Evolutionary conservation across 92 coral and sea anemone genomes (phyloP).

Genomic region (Meandrina meandrites): DNA sequence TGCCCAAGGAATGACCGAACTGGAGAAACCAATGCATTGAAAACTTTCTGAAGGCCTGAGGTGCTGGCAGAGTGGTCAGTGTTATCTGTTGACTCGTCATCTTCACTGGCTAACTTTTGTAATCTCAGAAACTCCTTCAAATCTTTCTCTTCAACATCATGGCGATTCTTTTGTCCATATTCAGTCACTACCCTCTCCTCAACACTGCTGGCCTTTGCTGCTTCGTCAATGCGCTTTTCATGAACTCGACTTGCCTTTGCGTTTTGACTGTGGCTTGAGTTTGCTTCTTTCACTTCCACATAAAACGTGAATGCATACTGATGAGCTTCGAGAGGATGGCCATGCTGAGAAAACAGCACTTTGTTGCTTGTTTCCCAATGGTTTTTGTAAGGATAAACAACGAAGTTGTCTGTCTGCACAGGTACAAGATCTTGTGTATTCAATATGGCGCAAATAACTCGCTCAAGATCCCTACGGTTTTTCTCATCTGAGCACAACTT

Average conservation of each 20-base stretch:
- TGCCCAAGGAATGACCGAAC: conserved; percentile 35
- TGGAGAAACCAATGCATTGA: conserved; percentile 42
- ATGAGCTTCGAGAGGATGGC: conserved; percentile 56
- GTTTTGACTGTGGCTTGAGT: background rate
- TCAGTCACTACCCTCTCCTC: conserved; percentile 57
- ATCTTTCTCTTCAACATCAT: conserved; percentile 73
- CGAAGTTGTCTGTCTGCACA: conserved; percentile 70
- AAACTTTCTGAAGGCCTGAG: conserved; percentile 37
- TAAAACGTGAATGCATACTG: conserved; percentile 62
- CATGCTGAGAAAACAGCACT: conserved; percentile 60
- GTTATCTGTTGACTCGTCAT: conserved; percentile 25
- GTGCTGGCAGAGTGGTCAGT: conserved; percentile 5
- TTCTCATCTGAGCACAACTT: conserved; percentile 54
- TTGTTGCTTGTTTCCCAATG: conserved; percentile 75
- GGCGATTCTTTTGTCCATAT: conserved; percentile 80
- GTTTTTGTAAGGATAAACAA: conserved; percentile 81
- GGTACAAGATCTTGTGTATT: conserved; percentile 61
- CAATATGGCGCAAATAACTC: conserved; percentile 68
- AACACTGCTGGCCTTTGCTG: background rate
- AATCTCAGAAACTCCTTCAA: conserved; percentile 71
- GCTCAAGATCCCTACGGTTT: conserved; percentile 82
- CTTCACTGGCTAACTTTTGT: conserved; percentile 71
- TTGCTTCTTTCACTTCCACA: conserved; percentile 59
- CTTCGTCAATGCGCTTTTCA: background rate
- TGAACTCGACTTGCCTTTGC: background rate